Evolutionary conservation across 2,797 vertebrate genomes (phyloP).

Genomic region (Sus cebifrons): DNA sequence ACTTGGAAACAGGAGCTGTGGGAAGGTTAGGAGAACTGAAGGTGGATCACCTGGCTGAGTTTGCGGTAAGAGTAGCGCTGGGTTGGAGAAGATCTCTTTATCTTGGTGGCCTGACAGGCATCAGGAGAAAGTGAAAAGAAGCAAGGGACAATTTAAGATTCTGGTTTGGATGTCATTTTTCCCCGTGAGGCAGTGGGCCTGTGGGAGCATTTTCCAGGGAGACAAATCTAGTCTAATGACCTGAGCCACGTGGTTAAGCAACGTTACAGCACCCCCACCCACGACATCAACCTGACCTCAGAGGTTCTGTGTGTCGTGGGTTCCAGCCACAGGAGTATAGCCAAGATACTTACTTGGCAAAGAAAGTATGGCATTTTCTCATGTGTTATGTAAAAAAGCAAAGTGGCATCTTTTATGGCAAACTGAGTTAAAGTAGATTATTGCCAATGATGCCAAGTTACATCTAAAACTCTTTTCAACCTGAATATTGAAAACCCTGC

Average conservation of each 20-base stretch:
- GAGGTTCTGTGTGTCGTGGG: not conserved
- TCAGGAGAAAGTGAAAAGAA: slow-evolving; percentile 36
- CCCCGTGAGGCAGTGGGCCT: not conserved
- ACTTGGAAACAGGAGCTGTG: slow-evolving; percentile 32
- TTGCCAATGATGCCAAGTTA: slow-evolving; percentile 53
- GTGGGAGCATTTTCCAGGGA: not conserved
- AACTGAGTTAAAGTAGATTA: slow-evolving; percentile 79
- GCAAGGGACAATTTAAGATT: not conserved
- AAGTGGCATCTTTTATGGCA: slow-evolving; percentile 68
- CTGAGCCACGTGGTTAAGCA: not conserved
- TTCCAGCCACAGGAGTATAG: not conserved
- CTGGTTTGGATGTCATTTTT: not conserved
- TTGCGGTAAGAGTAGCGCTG: not conserved
- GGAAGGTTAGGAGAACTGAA: not conserved
- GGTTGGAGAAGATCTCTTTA: not conserved
- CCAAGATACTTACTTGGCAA: slow-evolving; percentile 39
- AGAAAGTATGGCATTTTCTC: slow-evolving; percentile 2
- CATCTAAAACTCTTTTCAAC: slow-evolving; percentile 72
- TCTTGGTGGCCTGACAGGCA: not conserved
- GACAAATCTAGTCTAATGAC: not conserved
- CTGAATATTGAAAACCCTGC: slow-evolving; percentile 76
- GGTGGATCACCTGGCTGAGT: not conserved
- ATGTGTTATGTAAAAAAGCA: slow-evolving; percentile 44
- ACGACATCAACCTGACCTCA: not conserved
- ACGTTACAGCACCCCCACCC: not conserved